These are phyloP conservation scores for Netelia inedita DNA, from an alignment of 2,888 invertebrate genomes.

Conservation along the genomic window DNA sequence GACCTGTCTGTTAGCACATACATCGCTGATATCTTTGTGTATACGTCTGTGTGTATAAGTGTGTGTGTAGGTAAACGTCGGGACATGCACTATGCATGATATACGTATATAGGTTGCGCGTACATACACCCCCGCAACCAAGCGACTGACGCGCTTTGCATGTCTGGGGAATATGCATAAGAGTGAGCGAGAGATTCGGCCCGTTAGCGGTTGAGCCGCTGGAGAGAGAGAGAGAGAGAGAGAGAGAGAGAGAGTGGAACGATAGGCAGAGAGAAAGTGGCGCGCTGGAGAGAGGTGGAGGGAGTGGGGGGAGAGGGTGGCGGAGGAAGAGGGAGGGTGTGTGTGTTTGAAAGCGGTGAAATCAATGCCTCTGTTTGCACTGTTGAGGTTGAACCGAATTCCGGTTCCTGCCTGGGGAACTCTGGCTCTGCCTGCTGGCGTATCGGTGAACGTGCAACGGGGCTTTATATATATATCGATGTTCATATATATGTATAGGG, in stretches of 20 bases:
- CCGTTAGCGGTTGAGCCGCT: constrained; percentile 63
- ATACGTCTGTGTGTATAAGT: no score
- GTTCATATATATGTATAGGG: constrained; percentile 1
- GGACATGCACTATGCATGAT: constrained; percentile 46
- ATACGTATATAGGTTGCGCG: constrained; percentile 20
- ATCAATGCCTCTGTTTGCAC: constrained; percentile 85
- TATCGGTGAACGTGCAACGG: constrained; percentile 59
- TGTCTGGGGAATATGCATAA: constrained; percentile 11
- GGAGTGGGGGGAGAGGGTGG: constrained; percentile 51
- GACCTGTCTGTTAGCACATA: constrained; percentile 31
- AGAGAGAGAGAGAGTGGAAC: constrained; percentile 54
- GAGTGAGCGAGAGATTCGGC: constrained; percentile 58
- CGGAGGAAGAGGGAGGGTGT: constrained; percentile 72
- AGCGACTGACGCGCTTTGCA: constrained; percentile 53
- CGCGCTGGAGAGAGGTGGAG: constrained; percentile 83
- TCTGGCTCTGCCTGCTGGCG: constrained; percentile 62
- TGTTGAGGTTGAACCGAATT: constrained; percentile 84
- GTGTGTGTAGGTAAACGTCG: constrained; percentile 40
- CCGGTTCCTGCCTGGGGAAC: constrained; percentile 75
- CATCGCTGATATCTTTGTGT: constrained; percentile 21
- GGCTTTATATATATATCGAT: constrained; percentile 1
- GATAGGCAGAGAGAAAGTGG: constrained; percentile 71
- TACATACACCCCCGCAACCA: constrained; percentile 19
- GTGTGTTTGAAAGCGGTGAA: constrained; percentile 84
- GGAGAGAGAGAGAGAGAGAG: constrained; percentile 45